phyloP scores from a whole-genome alignment of 2,888 invertebrate genomes.

The Eupeodes luniger region DNA sequence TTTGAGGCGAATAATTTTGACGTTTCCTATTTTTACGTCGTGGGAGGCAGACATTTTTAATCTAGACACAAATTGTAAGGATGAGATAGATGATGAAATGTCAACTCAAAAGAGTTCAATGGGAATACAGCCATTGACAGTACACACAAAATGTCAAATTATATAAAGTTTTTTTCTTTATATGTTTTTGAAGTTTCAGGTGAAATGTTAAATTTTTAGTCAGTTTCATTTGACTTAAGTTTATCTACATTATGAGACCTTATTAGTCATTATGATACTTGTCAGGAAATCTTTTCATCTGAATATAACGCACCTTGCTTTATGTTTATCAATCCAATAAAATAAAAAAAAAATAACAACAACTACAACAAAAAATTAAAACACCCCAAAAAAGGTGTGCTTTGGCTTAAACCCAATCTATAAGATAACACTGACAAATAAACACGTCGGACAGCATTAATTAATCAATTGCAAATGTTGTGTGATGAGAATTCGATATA shows the following conservation, averaged over 20 bases:
- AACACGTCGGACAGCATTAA: constrained; percentile 70
- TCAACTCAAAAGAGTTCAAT: too few species aligned
- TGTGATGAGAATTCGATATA: constrained; percentile 71
- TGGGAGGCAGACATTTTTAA: too few species aligned
- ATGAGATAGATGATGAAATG: too few species aligned
- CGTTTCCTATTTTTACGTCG: too few species aligned
- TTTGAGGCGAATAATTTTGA: too few species aligned
- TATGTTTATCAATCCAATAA: neutral
- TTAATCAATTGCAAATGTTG: constrained; percentile 64
- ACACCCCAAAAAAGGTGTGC: constrained; percentile 67
- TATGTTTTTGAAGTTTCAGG: too few species aligned
- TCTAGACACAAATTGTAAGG: too few species aligned
- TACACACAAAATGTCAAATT: too few species aligned
- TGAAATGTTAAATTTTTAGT: neutral
- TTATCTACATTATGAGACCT: neutral
- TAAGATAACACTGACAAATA: constrained; percentile 54
- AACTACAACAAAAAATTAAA: constrained; percentile 16
- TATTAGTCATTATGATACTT: neutral
- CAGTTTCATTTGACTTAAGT: neutral
- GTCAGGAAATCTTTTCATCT: constrained; percentile 39
- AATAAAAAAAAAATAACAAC: constrained; percentile 13
- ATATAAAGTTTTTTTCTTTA: too few species aligned
- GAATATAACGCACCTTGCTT: constrained; percentile 68
- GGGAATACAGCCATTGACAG: too few species aligned
- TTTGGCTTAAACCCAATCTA: constrained; percentile 48